Conservation (phyloP, 2,797 vertebrate genomes). For the Galago senegalensis region DNA sequence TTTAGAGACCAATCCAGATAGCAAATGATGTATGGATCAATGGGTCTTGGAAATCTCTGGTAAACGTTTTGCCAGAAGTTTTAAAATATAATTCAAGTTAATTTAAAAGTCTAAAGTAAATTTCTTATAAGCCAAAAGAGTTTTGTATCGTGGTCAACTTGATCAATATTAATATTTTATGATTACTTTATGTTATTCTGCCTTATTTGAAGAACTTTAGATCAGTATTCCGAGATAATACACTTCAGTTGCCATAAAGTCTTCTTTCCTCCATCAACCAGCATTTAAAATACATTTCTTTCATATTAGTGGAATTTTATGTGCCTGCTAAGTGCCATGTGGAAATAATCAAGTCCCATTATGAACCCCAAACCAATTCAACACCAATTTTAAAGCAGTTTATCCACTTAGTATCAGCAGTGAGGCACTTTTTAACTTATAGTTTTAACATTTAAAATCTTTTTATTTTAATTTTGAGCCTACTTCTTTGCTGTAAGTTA, state of each 20-base stretch:
- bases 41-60: conserved; percentile 1
- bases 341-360: conserved; percentile 64
- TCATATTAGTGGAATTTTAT: conserved; percentile 65
- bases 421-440: conserved; percentile 7
- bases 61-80: conserved; percentile 32
- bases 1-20: not conserved
- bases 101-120: conserved; percentile 52
- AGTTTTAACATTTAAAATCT: conserved; percentile 31
- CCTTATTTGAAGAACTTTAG: conserved; percentile 45
- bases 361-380: conserved; percentile 53
- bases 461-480: conserved; percentile 53
- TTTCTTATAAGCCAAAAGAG: conserved; percentile 42
- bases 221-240: conserved; percentile 54
- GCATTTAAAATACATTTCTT: conserved; percentile 68
- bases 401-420: conserved; percentile 8
- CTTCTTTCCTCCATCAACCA: conserved; percentile 42
- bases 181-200: conserved; percentile 45
- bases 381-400: conserved; percentile 52
- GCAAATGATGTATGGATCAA: not conserved
- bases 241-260: conserved; percentile 7
- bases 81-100: conserved; percentile 14
- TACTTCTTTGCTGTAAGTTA: not conserved
- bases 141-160: not conserved
- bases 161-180: not conserved
- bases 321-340: conserved; percentile 43